Conservation (phyloP, 2,797 vertebrate species). For the Anniella stebbinsi region DNA sequence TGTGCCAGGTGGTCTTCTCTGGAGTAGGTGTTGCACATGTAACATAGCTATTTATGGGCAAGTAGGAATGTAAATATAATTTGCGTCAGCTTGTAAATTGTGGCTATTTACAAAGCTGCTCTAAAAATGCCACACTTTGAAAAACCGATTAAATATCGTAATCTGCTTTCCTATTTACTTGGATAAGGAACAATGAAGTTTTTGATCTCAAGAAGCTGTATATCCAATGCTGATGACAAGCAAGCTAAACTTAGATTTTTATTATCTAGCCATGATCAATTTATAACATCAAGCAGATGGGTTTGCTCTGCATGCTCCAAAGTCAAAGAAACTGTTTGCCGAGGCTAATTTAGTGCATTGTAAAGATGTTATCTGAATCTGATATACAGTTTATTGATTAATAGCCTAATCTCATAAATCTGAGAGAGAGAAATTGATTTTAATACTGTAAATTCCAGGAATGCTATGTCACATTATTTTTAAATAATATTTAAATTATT, state of each 20-base stretch:
- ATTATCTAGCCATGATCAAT: background rate
- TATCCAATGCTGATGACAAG: background rate
- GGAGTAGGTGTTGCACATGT: too few species aligned
- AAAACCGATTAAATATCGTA: too few species aligned
- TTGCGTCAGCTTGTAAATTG: too few species aligned
- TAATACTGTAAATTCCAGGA: background rate
- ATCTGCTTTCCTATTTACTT: background rate
- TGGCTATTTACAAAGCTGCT: too few species aligned
- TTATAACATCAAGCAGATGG: background rate
- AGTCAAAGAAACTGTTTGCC: background rate
- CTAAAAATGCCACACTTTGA: too few species aligned
- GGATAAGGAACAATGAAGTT: background rate
- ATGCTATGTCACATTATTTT: background rate
- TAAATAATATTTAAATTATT: background rate
- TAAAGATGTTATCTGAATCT: background rate
- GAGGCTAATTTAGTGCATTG: background rate
- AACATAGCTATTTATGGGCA: too few species aligned
- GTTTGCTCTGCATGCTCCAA: background rate
- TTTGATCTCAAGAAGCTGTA: background rate
- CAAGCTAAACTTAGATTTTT: background rate
- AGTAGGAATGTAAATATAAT: too few species aligned
- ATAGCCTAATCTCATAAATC: background rate
- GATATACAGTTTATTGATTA: constrained; percentile 2
- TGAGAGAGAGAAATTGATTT: background rate
- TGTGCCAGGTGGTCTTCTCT: background rate